Evolutionary conservation across 2,888 invertebrate species (phyloP).

Genomic region (Lasioglossum vierecki): DNA sequence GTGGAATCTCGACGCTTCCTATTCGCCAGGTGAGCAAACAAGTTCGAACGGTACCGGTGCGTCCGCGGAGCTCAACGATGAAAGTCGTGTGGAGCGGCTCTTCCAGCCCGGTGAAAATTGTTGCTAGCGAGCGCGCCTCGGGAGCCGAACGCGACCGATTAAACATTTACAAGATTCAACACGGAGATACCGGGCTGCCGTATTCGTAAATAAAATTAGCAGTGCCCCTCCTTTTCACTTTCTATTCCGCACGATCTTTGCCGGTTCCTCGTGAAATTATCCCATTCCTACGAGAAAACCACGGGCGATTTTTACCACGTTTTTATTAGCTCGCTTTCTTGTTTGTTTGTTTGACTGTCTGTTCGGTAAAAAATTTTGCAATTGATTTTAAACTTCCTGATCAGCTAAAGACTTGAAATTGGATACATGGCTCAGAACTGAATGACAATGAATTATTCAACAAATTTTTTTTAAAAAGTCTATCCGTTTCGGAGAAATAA

Average conservation of each 20-base stretch:
- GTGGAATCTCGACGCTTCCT: slow-evolving; percentile 45
- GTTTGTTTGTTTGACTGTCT: no score
- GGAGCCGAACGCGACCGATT: slow-evolving; percentile 5
- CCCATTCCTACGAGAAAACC: neutral
- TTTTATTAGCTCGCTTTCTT: no score
- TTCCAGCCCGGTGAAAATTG: slow-evolving; percentile 15
- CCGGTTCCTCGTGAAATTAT: neutral
- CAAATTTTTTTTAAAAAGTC: no score
- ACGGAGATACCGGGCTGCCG: neutral
- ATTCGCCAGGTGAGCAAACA: slow-evolving; percentile 40
- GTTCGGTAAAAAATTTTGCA: no score
- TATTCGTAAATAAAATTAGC: slow-evolving; percentile 5
- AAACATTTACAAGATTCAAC: slow-evolving; percentile 12
- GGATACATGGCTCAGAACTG: no score
- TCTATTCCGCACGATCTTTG: neutral
- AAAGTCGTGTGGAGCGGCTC: slow-evolving; percentile 17
- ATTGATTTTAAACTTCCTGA: no score
- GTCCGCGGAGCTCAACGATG: slow-evolving; percentile 36
- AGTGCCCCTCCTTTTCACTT: slow-evolving; percentile 15
- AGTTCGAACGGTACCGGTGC: slow-evolving; percentile 28
- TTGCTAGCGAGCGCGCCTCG: neutral
- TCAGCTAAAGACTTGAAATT: no score
- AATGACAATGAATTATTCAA: no score
- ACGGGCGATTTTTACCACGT: no score
- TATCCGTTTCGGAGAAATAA: no score